Evolutionary conservation across 2,113 vertebrate genomes (phyloP), one percentile per base, ranked within the genome.

Genomic region (Tetrax tetrax): DNA sequence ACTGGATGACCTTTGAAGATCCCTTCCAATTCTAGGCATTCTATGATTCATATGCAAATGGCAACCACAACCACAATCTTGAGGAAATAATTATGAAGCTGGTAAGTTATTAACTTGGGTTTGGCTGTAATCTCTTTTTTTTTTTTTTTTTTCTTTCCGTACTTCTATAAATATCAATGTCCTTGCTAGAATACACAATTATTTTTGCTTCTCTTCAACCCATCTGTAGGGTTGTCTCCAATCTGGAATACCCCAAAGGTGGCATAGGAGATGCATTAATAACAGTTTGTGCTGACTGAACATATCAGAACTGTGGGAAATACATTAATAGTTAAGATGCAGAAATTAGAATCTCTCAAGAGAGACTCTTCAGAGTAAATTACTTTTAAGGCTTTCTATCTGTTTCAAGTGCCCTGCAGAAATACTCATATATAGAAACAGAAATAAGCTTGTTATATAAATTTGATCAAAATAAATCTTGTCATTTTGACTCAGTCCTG

Each of bases 51-150:
- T 43, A 43, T 43, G 83, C 96, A 98, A 97, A 74, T 77, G 97
- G 98, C 86, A 98, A 96, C 54, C 83, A 96, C 90, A 98, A 96
- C 83, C 96, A 96, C 51, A 96, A 90, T 54, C 66, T 97, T 25
- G 98, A 98, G 61, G 98, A 99, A 85, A 97, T 98, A 78, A 96
- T 98, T 92, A 98, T 96, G 96, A 98, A 99, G 77, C 85, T 99
- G 98, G 98, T 99, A 95, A 98, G 97, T 95, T 79, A 66, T 7
- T 45, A 4, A 61, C 54, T 72, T 14, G 2, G 12, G 6, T 89
- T 75, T 28, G 27, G 5, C 25, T 43, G 57, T 19, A 23, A 45
- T 23, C 6, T 21, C 35, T 23, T 38, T 23, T 25, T 5, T 41
- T 7, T 48, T n/a, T 19, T 22, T 68, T 38, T 41, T 7, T 48